Evolutionary conservation across 2,888 invertebrate species (phyloP), one percentile per base, ranked within the genome.

Genomic region (Iphiclides podalirius): DNA sequence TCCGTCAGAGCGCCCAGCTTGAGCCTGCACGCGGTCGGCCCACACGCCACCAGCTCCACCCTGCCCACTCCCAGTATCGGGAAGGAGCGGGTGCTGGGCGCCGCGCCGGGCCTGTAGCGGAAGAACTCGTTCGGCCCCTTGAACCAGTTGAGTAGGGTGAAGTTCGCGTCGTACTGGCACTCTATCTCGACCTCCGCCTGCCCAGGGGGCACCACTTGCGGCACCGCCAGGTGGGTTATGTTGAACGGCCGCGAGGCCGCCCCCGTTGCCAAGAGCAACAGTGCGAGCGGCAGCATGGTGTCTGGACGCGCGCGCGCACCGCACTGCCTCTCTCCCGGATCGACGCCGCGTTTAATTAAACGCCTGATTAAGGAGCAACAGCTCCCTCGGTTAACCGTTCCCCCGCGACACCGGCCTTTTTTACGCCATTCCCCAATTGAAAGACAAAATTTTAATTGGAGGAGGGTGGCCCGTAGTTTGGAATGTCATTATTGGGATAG

Each of bases 361-460:
- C 82, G 77, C 85, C 85, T 86, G 82, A 85, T 79, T 88, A 86
- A 86, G 75, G 86, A 77, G 77, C 71, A 71, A 84, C 85, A 86
- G 75, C 86, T 77, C 77, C 70, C 70, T 83, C 85, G 86, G 85
- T 87, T 78, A 80, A 81, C 77, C 73, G 80, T 74, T 66, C 61
- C 67, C 68, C 65, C 68, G 67, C 75, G 77, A 77, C 75, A 66
- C 61, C 61, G 57, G 55, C 63, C 70, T 73, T 48, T 71, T 72
- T 74, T 71, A 61, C 60, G 57, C 59, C 47, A 57, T 61, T 66
- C 66, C 28, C 70, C 72, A 78, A 80, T 81, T 78, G 69, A 76
- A 79, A 82, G 79, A 81, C 70, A 79, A 75, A 65, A 58, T 61
- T 63, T 56, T 63, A 70, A 83, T 85, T 82, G 71, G 66, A n/a